Evolutionary conservation across 1,140 invertebrate species (phyloP).

Genomic region (Diplogasteroides magnus): DNA sequence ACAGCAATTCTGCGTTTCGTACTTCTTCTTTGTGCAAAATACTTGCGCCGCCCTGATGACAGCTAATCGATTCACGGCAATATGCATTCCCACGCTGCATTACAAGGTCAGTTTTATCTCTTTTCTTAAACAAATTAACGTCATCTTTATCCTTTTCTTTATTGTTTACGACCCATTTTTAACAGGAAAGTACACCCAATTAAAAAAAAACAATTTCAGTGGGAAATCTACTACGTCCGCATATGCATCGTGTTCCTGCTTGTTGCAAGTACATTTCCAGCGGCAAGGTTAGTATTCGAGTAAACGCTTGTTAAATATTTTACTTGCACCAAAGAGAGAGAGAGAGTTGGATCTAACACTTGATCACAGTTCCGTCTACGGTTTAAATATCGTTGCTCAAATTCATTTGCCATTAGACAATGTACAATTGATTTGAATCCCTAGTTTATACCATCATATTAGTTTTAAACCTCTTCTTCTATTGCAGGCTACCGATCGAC

Average conservation of each 20-base stretch:
- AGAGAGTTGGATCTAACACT: not conserved
- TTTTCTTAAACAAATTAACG: not conserved
- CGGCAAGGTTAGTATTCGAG: too few relatives aligned
- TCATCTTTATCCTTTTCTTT: not conserved
- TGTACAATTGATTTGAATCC: not conserved
- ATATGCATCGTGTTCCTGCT: too few relatives aligned
- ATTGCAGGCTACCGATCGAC: not conserved
- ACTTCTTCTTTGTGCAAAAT: not conserved
- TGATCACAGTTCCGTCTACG: not conserved
- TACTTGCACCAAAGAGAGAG: not conserved
- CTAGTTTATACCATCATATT: not conserved
- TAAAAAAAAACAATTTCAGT: not conserved
- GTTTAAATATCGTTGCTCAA: not conserved
- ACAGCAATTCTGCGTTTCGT: not conserved
- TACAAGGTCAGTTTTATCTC: not conserved
- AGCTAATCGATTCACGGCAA: not conserved
- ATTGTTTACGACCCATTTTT: not conserved
- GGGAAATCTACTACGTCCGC: not conserved
- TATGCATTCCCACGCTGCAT: not conserved
- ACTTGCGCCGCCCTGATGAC: not conserved
- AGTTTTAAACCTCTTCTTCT: not conserved
- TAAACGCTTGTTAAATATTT: not conserved
- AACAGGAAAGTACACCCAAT: not conserved
- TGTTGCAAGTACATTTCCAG: too few relatives aligned
- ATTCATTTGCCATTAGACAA: not conserved